A percentile compares a stretch with the other conserved stretches of the same genome.
Evolutionary conservation across 2,888 invertebrate species (phyloP).

Genomic region (Portevinia maculata): DNA sequence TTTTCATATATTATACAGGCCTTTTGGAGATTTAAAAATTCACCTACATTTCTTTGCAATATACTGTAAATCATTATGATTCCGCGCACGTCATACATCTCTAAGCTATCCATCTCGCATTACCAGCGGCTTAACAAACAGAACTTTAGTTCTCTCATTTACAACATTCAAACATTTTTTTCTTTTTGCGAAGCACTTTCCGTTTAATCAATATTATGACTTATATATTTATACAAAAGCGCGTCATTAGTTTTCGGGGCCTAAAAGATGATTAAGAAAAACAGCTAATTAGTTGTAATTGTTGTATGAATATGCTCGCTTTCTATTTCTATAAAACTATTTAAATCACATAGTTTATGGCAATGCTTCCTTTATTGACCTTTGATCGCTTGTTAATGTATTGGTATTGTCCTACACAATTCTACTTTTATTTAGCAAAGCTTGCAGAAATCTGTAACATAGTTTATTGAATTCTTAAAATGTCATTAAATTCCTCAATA

Average conservation of each 20-base stretch:
- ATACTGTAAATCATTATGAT: not conserved
- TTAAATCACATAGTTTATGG: conserved; percentile 37
- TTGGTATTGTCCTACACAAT: conserved; percentile 32
- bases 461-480: conserved; percentile 28
- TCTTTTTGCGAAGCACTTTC: conserved; percentile 26
- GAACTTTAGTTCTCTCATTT: conserved; percentile 2
- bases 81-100: not conserved
- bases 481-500: conserved; percentile 15
- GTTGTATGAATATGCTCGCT: conserved; percentile 62
- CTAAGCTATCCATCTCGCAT: not conserved
- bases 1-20: too few relatives aligned
- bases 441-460: conserved; percentile 67
- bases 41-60: too few relatives aligned
- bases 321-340: conserved; percentile 38
- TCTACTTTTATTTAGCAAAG: conserved; percentile 43
- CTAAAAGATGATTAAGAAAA: conserved; percentile 7
- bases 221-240: not conserved
- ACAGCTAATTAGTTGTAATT: conserved; percentile 46
- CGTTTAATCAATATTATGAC: not conserved
- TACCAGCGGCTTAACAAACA: not conserved
- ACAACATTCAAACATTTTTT: conserved; percentile 4
- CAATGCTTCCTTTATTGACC: conserved; percentile 46
- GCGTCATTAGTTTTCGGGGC: conserved; percentile 29
- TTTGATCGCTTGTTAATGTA: conserved; percentile 42
- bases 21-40: too few relatives aligned